A percentile compares a stretch with the other conserved stretches of the same genome.
phyloP scores from a whole-genome alignment of 1,140 invertebrate genomes.

The Philotrypesis tridentata region DNA sequence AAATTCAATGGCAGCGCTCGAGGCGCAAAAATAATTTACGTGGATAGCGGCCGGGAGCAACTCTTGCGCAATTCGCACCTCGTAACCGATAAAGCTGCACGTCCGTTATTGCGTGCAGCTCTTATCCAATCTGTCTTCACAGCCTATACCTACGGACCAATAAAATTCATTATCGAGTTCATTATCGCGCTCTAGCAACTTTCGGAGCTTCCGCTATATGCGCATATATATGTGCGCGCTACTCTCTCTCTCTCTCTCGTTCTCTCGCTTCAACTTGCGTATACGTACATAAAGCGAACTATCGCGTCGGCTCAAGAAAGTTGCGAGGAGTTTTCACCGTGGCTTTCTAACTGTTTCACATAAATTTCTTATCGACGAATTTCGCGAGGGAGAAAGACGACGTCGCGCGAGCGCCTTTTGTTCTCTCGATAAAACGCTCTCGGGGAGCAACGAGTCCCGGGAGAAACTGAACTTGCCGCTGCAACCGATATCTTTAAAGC shows the following conservation, averaged over 20 bases:
- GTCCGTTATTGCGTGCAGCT: neutral
- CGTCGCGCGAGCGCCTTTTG: constrained; percentile 1
- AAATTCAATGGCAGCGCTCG: neutral
- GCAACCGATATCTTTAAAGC: constrained; percentile 12
- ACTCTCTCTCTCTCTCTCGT: constrained; percentile 1
- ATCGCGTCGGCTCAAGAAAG: neutral
- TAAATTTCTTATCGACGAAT: constrained; percentile 36
- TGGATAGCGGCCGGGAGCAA: neutral
- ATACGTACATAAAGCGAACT: neutral
- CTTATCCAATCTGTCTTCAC: neutral
- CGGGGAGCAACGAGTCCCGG: neutral
- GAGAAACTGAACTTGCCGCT: constrained; percentile 18
- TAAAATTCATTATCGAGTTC: constrained; percentile 14
- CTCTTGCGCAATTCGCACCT: neutral
- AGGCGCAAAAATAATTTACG: neutral
- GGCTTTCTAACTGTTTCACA: constrained; percentile 40
- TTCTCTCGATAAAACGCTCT: constrained; percentile 32
- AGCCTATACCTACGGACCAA: neutral
- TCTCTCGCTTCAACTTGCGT: neutral
- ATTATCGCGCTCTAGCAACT: neutral
- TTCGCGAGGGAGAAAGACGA: constrained; percentile 25
- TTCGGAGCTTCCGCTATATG: neutral
- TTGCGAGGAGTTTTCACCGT: neutral
- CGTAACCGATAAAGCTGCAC: neutral
- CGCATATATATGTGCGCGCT: neutral